A percentile compares a stretch with the other conserved stretches of the same genome.
phyloP scores from a whole-genome alignment of 2,113 vertebrate genomes.

The Crotalus tigris region DNA sequence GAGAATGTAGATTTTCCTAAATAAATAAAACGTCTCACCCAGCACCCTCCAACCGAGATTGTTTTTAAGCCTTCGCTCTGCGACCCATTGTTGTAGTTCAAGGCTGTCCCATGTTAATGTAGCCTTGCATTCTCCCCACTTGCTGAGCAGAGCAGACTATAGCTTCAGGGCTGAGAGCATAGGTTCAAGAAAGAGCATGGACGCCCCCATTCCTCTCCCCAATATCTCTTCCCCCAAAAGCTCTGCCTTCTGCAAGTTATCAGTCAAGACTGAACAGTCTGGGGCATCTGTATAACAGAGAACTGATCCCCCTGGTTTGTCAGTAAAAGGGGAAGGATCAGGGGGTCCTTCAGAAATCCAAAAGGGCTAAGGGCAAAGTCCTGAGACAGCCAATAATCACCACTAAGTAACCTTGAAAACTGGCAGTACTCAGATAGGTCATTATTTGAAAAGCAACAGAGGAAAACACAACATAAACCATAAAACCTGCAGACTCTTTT shows the following conservation, averaged over 20 bases:
- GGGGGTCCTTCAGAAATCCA: not conserved
- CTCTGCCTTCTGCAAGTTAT: not conserved
- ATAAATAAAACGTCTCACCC: not conserved
- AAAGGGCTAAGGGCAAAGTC: not conserved
- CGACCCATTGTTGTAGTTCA: too few species aligned
- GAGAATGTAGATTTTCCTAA: too few species aligned
- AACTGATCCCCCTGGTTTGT: not conserved
- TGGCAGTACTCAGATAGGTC: not conserved
- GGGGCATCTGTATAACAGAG: not conserved
- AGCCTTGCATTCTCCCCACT: too few species aligned
- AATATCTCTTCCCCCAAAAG: not conserved
- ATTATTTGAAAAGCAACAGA: not conserved
- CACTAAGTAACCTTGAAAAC: not conserved
- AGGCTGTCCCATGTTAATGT: too few species aligned
- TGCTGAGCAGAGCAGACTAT: too few species aligned
- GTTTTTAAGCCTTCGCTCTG: not conserved
- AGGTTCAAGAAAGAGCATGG: not conserved
- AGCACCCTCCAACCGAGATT: not conserved
- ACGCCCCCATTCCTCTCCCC: too few species aligned
- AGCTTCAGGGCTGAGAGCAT: too few species aligned
- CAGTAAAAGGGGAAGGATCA: not conserved
- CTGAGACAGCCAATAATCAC: not conserved
- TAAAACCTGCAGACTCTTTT: slow-evolving; percentile 89
- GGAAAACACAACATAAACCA: slow-evolving; percentile 60
- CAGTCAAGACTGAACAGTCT: not conserved